phyloP scores from a whole-genome alignment of 2,888 invertebrate genomes.

The Caenorhabditis sp. region DNA sequence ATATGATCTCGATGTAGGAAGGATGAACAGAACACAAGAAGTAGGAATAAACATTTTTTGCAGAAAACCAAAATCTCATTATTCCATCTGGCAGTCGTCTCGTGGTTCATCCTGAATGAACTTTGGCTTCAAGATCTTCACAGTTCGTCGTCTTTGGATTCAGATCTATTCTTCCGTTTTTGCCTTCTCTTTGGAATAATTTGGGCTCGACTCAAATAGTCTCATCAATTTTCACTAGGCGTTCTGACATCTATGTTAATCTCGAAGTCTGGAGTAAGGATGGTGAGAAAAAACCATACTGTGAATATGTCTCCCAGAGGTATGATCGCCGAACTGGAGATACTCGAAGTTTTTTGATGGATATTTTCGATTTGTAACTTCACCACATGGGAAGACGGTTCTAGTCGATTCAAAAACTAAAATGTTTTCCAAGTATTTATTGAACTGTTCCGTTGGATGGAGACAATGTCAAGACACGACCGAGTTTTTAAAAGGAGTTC shows the following conservation, averaged over 20 bases:
- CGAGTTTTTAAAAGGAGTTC: not conserved
- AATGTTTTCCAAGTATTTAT: not conserved
- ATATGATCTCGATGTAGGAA: conserved; percentile 16
- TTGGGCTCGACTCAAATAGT: too few species aligned
- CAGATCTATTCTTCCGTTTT: not conserved
- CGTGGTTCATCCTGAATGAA: conserved; percentile 2
- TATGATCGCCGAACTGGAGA: too few species aligned
- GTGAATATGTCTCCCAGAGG: too few species aligned
- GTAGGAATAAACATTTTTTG: conserved; percentile 37
- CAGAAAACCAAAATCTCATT: conserved; percentile 12
- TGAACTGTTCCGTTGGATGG: not conserved
- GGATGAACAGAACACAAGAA: conserved; percentile 6
- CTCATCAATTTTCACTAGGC: too few species aligned
- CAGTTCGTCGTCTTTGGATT: conserved; percentile 4
- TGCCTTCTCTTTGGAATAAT: not conserved
- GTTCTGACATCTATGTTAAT: too few species aligned
- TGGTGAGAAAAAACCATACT: not conserved
- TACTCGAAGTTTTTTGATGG: too few species aligned
- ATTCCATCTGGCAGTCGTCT: conserved; percentile 14
- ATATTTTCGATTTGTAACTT: too few species aligned
- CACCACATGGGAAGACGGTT: too few species aligned
- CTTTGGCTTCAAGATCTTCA: conserved; percentile 7
- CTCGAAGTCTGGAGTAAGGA: too few species aligned
- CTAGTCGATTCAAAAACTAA: not conserved
- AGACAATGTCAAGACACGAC: not conserved